These are phyloP conservation scores for Pristionchus pacificus DNA, from an alignment of 1,140 invertebrate genomes.

Conservation along the genomic window DNA sequence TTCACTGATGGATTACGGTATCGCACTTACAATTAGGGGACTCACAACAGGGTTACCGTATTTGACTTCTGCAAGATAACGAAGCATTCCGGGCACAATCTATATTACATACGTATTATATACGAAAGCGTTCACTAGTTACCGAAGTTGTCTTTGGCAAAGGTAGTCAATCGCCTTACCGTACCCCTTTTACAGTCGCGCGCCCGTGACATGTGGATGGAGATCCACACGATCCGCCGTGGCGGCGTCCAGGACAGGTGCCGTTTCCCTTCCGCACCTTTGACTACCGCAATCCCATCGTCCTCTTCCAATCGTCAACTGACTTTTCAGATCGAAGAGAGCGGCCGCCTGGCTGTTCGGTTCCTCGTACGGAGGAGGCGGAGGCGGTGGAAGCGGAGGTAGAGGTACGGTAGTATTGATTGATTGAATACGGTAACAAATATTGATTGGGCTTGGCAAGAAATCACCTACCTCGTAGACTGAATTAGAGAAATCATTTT, in stretches of 20 bases:
- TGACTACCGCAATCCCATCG: neutral
- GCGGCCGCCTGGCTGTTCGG: conserved; percentile 29
- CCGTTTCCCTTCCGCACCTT: no score
- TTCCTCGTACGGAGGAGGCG: conserved; percentile 23
- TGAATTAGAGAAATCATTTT: no score
- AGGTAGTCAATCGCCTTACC: conserved; percentile 55
- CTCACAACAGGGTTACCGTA: no score
- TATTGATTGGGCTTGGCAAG: no score
- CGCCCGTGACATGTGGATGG: conserved; percentile 50
- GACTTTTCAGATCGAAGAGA: conserved; percentile 8
- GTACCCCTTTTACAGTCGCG: conserved; percentile 54
- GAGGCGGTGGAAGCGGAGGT: neutral
- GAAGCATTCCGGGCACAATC: neutral
- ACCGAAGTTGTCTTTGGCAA: conserved; percentile 52
- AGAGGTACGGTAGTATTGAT: neutral
- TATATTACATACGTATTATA: conserved; percentile 9
- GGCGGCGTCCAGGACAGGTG: no score
- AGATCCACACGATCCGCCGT: conserved; percentile 48
- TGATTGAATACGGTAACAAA: no score
- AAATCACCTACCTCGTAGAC: no score
- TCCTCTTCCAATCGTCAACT: conserved; percentile 27
- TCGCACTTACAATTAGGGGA: conserved; percentile 25
- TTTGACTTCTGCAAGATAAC: no score
- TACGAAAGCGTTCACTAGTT: conserved; percentile 13
- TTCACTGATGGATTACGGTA: conserved; percentile 23